Evolutionary conservation across 2,797 vertebrate genomes (phyloP).

Genomic region (Falco peregrinus): DNA sequence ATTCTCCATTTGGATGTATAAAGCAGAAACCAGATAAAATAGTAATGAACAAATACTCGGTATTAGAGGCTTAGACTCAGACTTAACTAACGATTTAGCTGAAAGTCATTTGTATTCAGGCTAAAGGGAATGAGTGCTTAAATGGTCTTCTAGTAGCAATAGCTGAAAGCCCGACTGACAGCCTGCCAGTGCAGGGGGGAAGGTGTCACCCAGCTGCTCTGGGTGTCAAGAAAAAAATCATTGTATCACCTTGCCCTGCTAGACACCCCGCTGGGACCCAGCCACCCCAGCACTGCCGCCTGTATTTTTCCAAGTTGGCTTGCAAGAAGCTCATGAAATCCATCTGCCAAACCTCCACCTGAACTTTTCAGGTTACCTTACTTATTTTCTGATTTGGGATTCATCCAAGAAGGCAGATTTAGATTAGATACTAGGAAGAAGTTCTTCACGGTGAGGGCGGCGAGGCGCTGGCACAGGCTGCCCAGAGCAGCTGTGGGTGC

Average conservation of each 20-base stretch:
- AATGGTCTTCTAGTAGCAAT: neutral
- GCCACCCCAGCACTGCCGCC: accelerated
- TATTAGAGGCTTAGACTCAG: neutral
- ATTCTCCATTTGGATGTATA: neutral
- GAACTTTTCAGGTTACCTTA: neutral
- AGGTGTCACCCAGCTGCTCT: neutral
- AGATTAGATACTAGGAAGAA: too few species aligned
- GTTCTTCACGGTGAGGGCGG: too few species aligned
- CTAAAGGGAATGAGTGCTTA: neutral
- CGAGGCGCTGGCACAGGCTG: too few species aligned
- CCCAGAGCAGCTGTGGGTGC: too few species aligned
- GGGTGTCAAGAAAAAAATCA: neutral
- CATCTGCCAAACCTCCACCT: neutral
- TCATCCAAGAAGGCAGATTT: neutral
- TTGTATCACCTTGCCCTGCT: neutral
- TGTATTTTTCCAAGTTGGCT: neutral
- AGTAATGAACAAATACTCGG: neutral
- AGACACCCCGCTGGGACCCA: neutral
- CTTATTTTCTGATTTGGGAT: neutral
- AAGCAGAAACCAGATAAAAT: neutral
- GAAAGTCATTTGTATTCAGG: neutral
- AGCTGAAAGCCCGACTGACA: neutral
- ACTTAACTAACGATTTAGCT: neutral
- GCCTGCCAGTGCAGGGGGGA: neutral
- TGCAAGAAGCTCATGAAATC: neutral